Evolutionary conservation across 2,113 vertebrate genomes (phyloP).

Genomic region (Chionodraco myersi): DNA sequence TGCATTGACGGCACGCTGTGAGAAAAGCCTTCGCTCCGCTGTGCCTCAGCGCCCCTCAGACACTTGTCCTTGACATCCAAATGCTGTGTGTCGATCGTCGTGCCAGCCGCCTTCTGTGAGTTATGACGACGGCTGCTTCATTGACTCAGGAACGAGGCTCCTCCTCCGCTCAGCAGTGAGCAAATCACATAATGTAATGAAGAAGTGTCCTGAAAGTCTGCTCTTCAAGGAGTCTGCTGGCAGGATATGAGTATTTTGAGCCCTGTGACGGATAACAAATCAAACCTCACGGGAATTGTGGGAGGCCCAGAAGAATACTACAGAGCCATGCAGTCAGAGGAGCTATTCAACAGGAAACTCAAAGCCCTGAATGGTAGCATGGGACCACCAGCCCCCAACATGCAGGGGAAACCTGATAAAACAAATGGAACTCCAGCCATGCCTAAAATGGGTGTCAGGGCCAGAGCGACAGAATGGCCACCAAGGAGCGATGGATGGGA

Average conservation of each 20-base stretch:
- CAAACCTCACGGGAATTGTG: conserved; percentile 84
- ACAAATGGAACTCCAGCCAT: conserved; percentile 91
- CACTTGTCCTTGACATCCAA: conserved; percentile 72
- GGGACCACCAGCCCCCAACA: conserved; percentile 87
- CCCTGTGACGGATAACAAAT: conserved; percentile 86
- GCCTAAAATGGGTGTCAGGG: conserved; percentile 98
- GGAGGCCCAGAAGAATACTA: conserved; percentile 86
- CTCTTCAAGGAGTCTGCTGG: conserved; percentile 69
- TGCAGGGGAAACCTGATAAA: conserved; percentile 87
- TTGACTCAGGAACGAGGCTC: conserved; percentile 63
- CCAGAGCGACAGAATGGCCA: conserved; percentile 96
- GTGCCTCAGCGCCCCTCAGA: conserved; percentile 56
- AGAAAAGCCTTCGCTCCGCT: conserved; percentile 62
- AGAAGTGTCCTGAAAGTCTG: conserved; percentile 64
- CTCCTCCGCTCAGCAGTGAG: conserved; percentile 62
- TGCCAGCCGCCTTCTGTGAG: conserved; percentile 64
- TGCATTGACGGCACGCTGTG: conserved; percentile 66
- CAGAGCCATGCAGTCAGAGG: conserved; percentile 94
- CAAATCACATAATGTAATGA: conserved; percentile 81
- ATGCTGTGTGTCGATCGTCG: conserved; percentile 63
- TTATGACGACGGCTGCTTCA: conserved; percentile 71
- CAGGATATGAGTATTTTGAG: conserved; percentile 90
- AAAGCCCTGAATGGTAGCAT: conserved; percentile 91
- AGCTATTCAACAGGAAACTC: conserved; percentile 93
- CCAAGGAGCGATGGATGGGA: conserved; percentile 95